These are phyloP conservation scores for Ctenopoma kingsleyae DNA, from an alignment of 2,797 vertebrate genomes.

Conservation along the genomic window DNA sequence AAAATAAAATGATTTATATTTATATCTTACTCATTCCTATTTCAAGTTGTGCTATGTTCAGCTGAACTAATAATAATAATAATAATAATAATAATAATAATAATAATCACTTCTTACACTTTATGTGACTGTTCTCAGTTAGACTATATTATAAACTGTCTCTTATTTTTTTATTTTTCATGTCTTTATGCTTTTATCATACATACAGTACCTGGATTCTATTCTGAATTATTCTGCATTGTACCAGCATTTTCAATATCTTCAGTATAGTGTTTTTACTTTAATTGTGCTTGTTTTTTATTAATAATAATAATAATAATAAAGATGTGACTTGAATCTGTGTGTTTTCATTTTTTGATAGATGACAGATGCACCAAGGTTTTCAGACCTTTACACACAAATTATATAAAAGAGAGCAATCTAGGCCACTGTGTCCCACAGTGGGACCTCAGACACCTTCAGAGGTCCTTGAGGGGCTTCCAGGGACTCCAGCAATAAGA, in stretches of 20 bases:
- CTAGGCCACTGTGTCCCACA: slow-evolving; percentile 48
- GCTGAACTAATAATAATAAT: too few species aligned
- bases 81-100: too few species aligned
- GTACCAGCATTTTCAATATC: background rate
- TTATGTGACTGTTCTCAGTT: background rate
- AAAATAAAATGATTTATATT: too few species aligned
- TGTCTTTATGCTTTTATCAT: background rate
- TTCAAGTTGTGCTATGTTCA: too few species aligned
- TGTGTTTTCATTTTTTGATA: background rate
- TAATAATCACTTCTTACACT: too few species aligned
- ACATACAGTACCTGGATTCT: background rate
- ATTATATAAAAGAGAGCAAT: slow-evolving; percentile 47
- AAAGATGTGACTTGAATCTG: background rate
- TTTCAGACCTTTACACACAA: slow-evolving; percentile 27
- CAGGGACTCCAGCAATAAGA: slow-evolving; percentile 41
- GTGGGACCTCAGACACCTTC: slow-evolving; percentile 59
- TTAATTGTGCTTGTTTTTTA: background rate
- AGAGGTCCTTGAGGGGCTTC: slow-evolving; percentile 49
- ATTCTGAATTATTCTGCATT: background rate
- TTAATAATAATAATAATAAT: background rate
- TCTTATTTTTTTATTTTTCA: background rate
- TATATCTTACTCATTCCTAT: too few species aligned
- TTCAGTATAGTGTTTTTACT: background rate
- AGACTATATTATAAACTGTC: background rate
- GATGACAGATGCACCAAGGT: background rate